Percentiles rank a stretch among this genome's conserved stretches.
Conservation (phyloP, 1,140 invertebrate species). For the Heliconius hewitsoni region DNA sequence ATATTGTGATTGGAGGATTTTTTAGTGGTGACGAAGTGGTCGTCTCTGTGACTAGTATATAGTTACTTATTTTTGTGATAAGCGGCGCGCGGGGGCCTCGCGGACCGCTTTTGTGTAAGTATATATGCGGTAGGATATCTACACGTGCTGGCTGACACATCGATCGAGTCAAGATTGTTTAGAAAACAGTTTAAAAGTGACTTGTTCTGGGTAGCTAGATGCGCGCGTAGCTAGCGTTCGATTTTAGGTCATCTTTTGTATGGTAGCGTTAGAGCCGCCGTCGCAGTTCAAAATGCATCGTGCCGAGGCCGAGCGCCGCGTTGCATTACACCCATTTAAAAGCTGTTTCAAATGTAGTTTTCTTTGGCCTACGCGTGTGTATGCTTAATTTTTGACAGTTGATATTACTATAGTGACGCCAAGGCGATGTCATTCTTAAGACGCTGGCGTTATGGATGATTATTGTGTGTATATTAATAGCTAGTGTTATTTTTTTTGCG, state of each 20-base stretch:
- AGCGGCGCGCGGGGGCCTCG: slow-evolving; percentile 75
- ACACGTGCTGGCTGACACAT: slow-evolving; percentile 51
- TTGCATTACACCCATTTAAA: slow-evolving; percentile 75
- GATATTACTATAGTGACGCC: slow-evolving; percentile 63
- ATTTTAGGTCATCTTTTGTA: slow-evolving; percentile 81
- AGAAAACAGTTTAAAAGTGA: slow-evolving; percentile 72
- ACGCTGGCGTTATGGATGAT: slow-evolving; percentile 57
- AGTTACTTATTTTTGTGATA: slow-evolving; percentile 82
- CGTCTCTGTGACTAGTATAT: slow-evolving; percentile 80
- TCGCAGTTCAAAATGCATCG: slow-evolving; percentile 73
- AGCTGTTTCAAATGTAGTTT: slow-evolving; percentile 76
- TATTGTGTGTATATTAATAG: slow-evolving; percentile 51
- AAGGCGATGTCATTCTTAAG: slow-evolving; percentile 71
- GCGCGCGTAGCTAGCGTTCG: slow-evolving; percentile 67
- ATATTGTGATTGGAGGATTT: slow-evolving; percentile 57
- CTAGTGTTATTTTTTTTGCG: slow-evolving; percentile 74
- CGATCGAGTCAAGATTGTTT: slow-evolving; percentile 65
- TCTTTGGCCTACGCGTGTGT: slow-evolving; percentile 75
- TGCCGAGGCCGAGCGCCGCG: slow-evolving; percentile 75
- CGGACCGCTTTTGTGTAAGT: slow-evolving; percentile 77
- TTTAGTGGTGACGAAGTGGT: slow-evolving; percentile 76
- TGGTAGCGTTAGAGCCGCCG: slow-evolving; percentile 67
- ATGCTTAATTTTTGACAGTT: slow-evolving; percentile 81
- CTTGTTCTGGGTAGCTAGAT: slow-evolving; percentile 54
- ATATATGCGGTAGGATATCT: slow-evolving; percentile 56